Percentiles rank a stretch among this genome's conserved stretches.
phyloP scores from a whole-genome alignment of 2,797 vertebrate species.

The Sphaeramia orbicularis region DNA sequence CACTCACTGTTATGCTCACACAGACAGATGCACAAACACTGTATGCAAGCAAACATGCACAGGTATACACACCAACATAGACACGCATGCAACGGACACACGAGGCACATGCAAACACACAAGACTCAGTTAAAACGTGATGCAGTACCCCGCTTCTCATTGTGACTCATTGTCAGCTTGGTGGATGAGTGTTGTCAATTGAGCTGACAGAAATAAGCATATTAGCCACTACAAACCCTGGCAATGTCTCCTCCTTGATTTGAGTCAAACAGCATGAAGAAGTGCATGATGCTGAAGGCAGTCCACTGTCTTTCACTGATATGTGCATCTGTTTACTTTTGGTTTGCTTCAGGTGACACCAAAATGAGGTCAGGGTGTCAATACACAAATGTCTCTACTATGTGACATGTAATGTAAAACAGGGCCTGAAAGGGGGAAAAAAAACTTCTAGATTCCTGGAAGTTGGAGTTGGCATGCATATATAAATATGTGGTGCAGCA shows the following conservation, averaged over 20 bases:
- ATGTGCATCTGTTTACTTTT: slow-evolving; percentile 64
- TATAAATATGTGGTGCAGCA: not conserved
- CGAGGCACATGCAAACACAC: slow-evolving; percentile 36
- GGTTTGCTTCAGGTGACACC: slow-evolving; percentile 54
- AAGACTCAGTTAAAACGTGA: slow-evolving; percentile 66
- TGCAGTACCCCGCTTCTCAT: slow-evolving; percentile 66
- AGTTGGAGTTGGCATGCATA: slow-evolving; percentile 2
- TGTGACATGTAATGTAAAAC: slow-evolving; percentile 20
- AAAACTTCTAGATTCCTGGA: slow-evolving; percentile 9
- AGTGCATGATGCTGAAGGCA: slow-evolving; percentile 57
- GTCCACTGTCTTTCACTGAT: slow-evolving; percentile 51
- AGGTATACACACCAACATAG: slow-evolving; percentile 44
- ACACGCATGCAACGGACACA: slow-evolving; percentile 34
- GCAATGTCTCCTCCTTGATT: slow-evolving; percentile 77
- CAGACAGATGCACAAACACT: slow-evolving; percentile 70
- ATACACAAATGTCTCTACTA: slow-evolving; percentile 38
- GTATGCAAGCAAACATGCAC: slow-evolving; percentile 46
- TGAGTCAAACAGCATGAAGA: slow-evolving; percentile 60
- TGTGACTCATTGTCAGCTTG: slow-evolving; percentile 77
- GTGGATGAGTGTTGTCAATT: slow-evolving; percentile 75
- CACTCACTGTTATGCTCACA: slow-evolving; percentile 72
- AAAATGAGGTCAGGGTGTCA: slow-evolving; percentile 63
- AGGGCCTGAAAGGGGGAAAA: not conserved
- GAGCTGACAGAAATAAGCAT: slow-evolving; percentile 79
- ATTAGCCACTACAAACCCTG: slow-evolving; percentile 76